Conservation (phyloP, 1,140 invertebrate species). For the Teleopsis dalmanni region DNA sequence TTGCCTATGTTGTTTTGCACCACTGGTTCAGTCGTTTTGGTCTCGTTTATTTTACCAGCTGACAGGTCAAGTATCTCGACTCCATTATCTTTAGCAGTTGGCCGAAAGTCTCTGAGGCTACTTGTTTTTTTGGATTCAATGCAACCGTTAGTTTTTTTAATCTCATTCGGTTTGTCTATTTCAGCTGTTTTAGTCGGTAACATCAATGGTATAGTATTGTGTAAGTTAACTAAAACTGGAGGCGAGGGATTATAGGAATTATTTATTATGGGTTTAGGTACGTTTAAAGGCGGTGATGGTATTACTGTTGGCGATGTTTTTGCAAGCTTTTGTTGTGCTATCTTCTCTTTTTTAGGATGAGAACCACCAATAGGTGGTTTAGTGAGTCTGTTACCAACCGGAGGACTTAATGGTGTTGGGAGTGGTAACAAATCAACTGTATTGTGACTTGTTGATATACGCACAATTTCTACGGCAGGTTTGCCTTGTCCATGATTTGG, state of each 20-base stretch:
- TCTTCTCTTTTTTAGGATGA: constrained; percentile 3
- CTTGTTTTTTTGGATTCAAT: constrained; percentile 16
- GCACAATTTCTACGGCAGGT: constrained; percentile 31
- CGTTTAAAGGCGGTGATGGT: background rate
- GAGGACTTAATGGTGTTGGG: background rate
- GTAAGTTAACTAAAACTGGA: constrained; percentile 37
- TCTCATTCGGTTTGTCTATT: constrained; percentile 22
- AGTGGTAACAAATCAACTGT: constrained; percentile 1
- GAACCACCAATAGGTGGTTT: constrained; percentile 24
- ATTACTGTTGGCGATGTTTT: no score
- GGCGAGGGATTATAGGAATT: constrained; percentile 34
- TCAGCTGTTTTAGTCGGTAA: constrained; percentile 23
- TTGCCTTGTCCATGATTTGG: background rate
- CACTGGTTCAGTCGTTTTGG: background rate
- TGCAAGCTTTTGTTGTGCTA: background rate
- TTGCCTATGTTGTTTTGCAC: constrained; percentile 12
- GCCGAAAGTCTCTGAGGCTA: constrained; percentile 37
- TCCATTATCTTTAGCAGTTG: constrained; percentile 15
- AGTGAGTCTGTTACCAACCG: constrained; percentile 5
- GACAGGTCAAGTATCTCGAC: constrained; percentile 40
- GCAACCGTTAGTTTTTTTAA: constrained; percentile 8
- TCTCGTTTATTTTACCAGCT: constrained; percentile 10
- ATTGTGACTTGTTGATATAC: constrained; percentile 15
- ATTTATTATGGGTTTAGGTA: constrained; percentile 12
- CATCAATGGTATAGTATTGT: constrained; percentile 17